Base-by-base conservation (phyloP, 2,797 vertebrate species). In the Tapirus indicus region DNA sequence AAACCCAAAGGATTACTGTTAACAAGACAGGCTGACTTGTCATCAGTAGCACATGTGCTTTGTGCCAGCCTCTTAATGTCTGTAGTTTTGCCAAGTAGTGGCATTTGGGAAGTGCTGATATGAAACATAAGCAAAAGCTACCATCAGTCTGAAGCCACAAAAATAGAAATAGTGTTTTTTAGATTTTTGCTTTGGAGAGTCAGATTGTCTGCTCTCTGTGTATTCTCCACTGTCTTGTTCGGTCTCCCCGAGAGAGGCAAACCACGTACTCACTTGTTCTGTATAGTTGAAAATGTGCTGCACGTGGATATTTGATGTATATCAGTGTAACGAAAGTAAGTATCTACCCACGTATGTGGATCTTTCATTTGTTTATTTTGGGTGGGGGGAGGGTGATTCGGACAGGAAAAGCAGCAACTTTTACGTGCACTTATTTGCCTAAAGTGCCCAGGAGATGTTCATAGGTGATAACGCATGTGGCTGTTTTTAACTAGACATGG, bases 151-250 rank as follows among this genome's bases (percentile, higher is more conserved):
- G n/a, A 87, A 79, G 35, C 35, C 52, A 66, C 21, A 62, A 62
- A 87, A 92, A 35, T 78, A 79, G 29, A 91, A 77, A 58, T 47
- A 47, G 4, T 21, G 1, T 52, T 88, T 87, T 93, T 72, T 93
- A 88, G 66, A 87, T 38, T 91, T 95, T 91, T 86, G 47, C 62
- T 83, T 94, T 68, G 58, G 27, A 84, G 58, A 89, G 60, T 90
- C 35, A 84, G 16, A 56, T 86, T 49, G 18, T 86, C 52, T 89
- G 10, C 68, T 62, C 56, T 96, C 47, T 83, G 38, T 88, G 54
- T 96, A 49, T 75, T 90, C 60, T 91, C 14, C 13, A 74, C 41
- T 38, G 16, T 74, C 35, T 72, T 47, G 27, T 64, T 75, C 41
- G 88, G 0, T 88, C 64, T 96, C 49, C 25, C 47, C 54, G 29